A percentile compares a stretch with the other conserved stretches of the same genome.
Evolutionary conservation across 2,113 vertebrate genomes (phyloP).

Genomic region (Podarcis cretensis): DNA sequence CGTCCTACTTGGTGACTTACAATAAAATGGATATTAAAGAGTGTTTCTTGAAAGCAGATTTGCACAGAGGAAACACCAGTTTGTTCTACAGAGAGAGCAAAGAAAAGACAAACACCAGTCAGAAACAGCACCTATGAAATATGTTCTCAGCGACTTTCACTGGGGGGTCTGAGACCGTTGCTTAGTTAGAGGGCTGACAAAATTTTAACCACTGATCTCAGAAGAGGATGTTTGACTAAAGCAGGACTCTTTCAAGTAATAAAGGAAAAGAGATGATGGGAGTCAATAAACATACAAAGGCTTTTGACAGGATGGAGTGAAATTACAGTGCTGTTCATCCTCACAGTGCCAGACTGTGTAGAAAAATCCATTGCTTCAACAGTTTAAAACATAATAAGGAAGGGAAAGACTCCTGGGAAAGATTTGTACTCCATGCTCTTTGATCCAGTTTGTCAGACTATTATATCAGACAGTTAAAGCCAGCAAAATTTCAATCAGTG

Average conservation of each 20-base stretch:
- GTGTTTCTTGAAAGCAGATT: constrained; percentile 85
- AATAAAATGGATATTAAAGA: constrained; percentile 75
- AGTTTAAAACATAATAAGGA: constrained; percentile 63
- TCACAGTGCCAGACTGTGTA: constrained; percentile 75
- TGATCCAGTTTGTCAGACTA: constrained; percentile 63
- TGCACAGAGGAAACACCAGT: constrained; percentile 87
- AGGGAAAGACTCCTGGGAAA: constrained; percentile 49
- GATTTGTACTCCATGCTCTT: constrained; percentile 55
- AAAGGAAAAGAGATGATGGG: constrained; percentile 63
- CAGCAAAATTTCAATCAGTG: constrained; percentile 43
- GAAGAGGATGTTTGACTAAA: constrained; percentile 63
- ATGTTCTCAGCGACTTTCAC: constrained; percentile 53
- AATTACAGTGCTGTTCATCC: constrained; percentile 67
- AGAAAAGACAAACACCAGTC: constrained; percentile 66
- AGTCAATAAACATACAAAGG: constrained; percentile 53
- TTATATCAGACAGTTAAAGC: constrained; percentile 63
- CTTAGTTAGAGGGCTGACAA: constrained; percentile 58
- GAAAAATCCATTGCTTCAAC: constrained; percentile 68
- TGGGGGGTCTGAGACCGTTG: constrained; percentile 57
- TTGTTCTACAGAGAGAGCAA: constrained; percentile 79
- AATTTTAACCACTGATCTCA: constrained; percentile 55
- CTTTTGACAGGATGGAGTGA: constrained; percentile 55
- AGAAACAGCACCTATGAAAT: constrained; percentile 62
- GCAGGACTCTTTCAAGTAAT: constrained; percentile 72
- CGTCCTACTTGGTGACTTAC: constrained; percentile 79